Conservation (phyloP, 2,113 vertebrate genomes). For the Campylomormyrus numenius region DNA sequence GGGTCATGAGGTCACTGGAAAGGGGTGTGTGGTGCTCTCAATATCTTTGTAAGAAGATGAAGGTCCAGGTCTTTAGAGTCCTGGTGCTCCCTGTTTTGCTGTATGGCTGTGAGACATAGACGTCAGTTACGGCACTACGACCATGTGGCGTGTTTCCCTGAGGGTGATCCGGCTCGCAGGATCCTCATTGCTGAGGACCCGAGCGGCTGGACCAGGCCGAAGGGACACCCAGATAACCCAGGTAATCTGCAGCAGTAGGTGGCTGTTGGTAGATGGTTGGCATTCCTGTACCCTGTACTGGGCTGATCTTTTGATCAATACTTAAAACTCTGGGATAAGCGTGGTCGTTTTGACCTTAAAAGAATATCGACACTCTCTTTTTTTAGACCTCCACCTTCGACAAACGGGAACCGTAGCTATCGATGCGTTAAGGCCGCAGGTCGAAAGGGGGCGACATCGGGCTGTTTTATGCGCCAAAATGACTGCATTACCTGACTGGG, state of each 20-base stretch:
- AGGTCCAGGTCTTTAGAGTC: no score
- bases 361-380: not conserved
- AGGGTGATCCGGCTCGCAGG: no score
- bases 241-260: not conserved
- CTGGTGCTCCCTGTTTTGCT: no score
- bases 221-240: no score
- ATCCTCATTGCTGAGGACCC: no score
- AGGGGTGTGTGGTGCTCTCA: no score
- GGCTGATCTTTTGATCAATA: not conserved
- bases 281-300: not conserved
- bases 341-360: not conserved
- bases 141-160: no score
- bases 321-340: not conserved
- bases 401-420: not conserved
- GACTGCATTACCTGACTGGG: not conserved
- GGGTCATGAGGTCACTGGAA: no score
- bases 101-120: no score
- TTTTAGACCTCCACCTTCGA: not conserved
- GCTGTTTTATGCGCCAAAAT: not conserved
- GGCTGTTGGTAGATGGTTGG: not conserved
- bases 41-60: no score
- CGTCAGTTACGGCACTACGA: no score
- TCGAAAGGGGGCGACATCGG: not conserved
- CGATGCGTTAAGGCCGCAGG: not conserved
- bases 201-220: no score